A percentile compares a stretch with the other conserved stretches of the same genome.
Conservation (phyloP, 1,140 invertebrate genomes). For the Phthorimaea operculella region DNA sequence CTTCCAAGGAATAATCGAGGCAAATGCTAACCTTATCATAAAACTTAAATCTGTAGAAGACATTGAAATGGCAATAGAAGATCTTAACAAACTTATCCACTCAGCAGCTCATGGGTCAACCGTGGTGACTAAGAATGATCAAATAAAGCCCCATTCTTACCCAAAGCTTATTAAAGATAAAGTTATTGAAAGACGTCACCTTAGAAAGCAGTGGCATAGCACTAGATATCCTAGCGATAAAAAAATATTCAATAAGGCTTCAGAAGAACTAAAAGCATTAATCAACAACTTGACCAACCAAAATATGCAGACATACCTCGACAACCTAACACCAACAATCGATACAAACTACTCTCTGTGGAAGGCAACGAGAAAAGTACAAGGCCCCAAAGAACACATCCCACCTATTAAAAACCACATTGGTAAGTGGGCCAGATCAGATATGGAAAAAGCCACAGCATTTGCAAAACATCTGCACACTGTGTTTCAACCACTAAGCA, state of each 20-base stretch:
- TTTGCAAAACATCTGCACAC: slow-evolving; percentile 11
- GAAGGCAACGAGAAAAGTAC: not conserved
- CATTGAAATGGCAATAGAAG: not conserved
- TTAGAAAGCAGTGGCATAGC: not conserved
- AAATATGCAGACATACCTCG: not conserved
- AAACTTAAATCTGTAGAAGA: not conserved
- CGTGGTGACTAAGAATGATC: not conserved
- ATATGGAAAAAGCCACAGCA: no score
- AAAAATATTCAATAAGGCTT: no score
- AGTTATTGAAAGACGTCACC: not conserved
- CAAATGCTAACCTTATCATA: not conserved
- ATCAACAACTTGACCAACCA: not conserved
- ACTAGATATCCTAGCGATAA: not conserved
- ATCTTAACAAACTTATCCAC: not conserved
- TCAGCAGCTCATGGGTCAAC: not conserved
- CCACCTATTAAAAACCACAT: no score
- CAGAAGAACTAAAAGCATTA: not conserved
- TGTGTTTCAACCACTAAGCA: slow-evolving; percentile 10
- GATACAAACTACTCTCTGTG: not conserved
- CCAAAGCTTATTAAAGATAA: not conserved
- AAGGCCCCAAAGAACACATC: no score
- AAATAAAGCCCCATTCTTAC: not conserved
- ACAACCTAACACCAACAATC: not conserved
- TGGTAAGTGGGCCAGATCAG: no score
- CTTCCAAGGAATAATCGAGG: not conserved